Base-by-base conservation (phyloP, 2,113 vertebrate species). In the Mobula birostris region DNA sequence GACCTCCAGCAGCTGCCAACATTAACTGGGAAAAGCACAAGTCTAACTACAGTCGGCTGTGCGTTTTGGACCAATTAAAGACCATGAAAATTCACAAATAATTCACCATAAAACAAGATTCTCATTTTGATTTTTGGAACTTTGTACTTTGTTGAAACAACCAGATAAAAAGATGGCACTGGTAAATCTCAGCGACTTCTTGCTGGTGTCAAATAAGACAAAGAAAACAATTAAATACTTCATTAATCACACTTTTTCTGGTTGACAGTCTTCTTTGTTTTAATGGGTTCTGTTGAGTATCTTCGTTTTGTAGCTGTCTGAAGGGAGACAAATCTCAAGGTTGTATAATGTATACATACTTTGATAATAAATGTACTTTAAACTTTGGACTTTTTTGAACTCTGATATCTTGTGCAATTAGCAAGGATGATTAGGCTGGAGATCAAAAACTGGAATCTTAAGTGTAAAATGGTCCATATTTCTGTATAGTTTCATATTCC, bases 371-470 rank as follows among this genome's bases (percentile, higher is more conserved):
- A 48, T 48, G 48, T 48, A 48, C 48, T 48, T 48, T 48, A 48
- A 85, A 29, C 1, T 58, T 27, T 66, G n/a, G 17, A n/a, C 12
- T 63, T 63, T n/a, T 12, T 63, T 27, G 48, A 29, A 87, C 32
- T 14, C 29, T 90, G 61, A 90, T 29, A 29, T n/a, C 66, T 90
- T 61, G 14, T 90, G 5, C 14, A 66, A 68, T 68, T 66, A 32
- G 58, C 15, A 61, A 61, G 15, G 58, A 17, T 63, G 85, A 15
- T 19, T 5, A 29, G 29, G 12, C 5, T 88, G 63, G 27, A 29
- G 32, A n/a, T 63, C 83, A 88, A 88, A 88, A 88, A n/a, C 14
- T 63, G 83, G 58, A 88, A 63, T 63, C 27, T 58, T 88, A 66
- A 32, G 63, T 90, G 29, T 90, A 90, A 90, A 58, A 32, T 68